Evolutionary conservation across 2,888 invertebrate genomes (phyloP), one percentile per base, ranked within the genome.

Genomic region (Elysia crispata): DNA sequence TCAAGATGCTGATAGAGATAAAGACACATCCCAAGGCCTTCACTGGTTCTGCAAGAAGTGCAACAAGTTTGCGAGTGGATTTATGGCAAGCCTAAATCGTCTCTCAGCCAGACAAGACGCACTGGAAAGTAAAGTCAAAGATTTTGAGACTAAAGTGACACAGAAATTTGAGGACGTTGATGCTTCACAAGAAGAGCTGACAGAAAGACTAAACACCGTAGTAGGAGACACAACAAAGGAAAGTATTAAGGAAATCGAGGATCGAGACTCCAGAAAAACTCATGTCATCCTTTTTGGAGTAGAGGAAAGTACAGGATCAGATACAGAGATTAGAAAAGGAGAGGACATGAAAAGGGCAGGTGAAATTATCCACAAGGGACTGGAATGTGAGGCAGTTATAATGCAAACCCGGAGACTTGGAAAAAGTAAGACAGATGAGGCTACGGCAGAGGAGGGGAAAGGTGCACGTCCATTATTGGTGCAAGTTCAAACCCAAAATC

Each of bases 11-110:
- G 60, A 60, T 23, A 60, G 15, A 60, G 60, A 60, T 23, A 60
- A 60, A 23, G 60, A 60, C 18, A 23, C 23, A 28, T 28, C 28
- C 6, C 67, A 25, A 28, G 67, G 31, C 31, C 31, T 25, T 23
- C 67, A 66, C 25, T 66, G 67, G 67, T 66, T 28, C 25, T 66
- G 67, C 15, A 28, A 28, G 25, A 30, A 66, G 20, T 66, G 67
- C 67, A 66, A 30, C 67, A 25, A 66, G 30, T 30, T 25, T 18
- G 67, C 67, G 25, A 66, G 18, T 6, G 31, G 67, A 28, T 25
- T 30, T 20, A 30, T 66, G 25, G 18, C 31, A 30, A 28, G 31
- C 25, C 28, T 28, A 66, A 66, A 23, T 28, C 31, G 28, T 28
- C 28, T 66, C 28, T 25, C 25, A 23, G 67, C 25, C 31, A 66